Evolutionary conservation across 2,797 vertebrate species (phyloP).

Genomic region (Eulemur mongoz): DNA sequence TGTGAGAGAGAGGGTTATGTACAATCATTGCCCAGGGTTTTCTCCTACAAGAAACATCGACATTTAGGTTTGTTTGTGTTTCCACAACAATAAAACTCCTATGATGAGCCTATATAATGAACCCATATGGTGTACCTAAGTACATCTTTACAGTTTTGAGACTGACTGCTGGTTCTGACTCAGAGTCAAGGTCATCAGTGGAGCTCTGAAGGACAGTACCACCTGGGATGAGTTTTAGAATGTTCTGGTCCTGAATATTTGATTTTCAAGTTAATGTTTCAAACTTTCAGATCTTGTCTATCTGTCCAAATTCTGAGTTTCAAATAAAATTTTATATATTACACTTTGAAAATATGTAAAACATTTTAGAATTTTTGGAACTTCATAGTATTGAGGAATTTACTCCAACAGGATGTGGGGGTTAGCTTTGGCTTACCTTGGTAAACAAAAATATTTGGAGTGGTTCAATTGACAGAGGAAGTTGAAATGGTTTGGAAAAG

Average conservation of each 20-base stretch:
- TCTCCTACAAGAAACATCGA: not conserved
- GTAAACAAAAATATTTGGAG: not conserved
- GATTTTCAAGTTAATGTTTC: not conserved
- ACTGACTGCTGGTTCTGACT: not conserved
- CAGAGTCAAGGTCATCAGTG: not conserved
- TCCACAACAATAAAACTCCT: not conserved
- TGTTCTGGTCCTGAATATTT: slow-evolving; percentile 1
- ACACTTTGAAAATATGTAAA: not conserved
- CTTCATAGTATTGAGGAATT: not conserved
- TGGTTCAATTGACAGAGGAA: not conserved
- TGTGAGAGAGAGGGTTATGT: not conserved
- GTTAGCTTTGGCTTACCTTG: not conserved
- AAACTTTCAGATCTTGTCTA: not conserved
- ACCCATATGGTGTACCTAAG: not conserved
- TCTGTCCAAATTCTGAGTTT: not conserved
- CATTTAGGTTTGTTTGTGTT: not conserved
- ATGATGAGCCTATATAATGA: not conserved
- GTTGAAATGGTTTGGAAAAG: not conserved
- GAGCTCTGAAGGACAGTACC: not conserved
- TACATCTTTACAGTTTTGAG: not conserved
- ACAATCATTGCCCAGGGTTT: not conserved
- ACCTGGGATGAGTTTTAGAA: not conserved
- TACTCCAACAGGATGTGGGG: not conserved
- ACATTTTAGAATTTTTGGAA: not conserved
- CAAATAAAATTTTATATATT: not conserved